A percentile compares a stretch with the other conserved stretches of the same genome.
phyloP scores from a whole-genome alignment of 1,140 invertebrate species.

The Holotrichia oblita region DNA sequence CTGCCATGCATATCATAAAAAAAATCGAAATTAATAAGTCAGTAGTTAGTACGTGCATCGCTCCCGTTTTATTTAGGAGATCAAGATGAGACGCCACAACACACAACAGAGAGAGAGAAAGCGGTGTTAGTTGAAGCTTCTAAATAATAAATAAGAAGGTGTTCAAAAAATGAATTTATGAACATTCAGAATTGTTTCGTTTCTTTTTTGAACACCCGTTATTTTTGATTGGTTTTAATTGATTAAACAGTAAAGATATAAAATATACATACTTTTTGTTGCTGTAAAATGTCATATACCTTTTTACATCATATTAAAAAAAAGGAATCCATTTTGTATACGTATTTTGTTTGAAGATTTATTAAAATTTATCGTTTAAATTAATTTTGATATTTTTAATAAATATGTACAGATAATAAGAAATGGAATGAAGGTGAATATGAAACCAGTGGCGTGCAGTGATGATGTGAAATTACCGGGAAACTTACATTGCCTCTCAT shows the following conservation, averaged over 20 bases:
- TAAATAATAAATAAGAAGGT: background rate
- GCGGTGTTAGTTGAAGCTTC: background rate
- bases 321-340: background rate
- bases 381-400: too few species aligned
- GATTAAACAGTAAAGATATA: background rate
- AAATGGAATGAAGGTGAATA: too few species aligned
- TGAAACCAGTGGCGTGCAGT: too few species aligned
- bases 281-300: background rate
- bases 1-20: slow-evolving; percentile 34
- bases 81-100: background rate
- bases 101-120: background rate
- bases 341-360: background rate
- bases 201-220: too few species aligned
- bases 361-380: too few species aligned
- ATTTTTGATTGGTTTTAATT: background rate
- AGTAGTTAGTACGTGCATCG: background rate
- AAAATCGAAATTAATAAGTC: slow-evolving; percentile 13
- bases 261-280: background rate
- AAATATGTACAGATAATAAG: too few species aligned
- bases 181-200: background rate
- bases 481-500: too few species aligned
- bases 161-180: background rate
- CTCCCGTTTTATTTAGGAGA: too few species aligned
- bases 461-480: too few species aligned
- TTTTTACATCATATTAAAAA: background rate